Percentiles rank a stretch among this genome's conserved stretches.
Evolutionary conservation across 2,113 vertebrate species (phyloP).

Genomic region (Forbesichthys papilliferus): DNA sequence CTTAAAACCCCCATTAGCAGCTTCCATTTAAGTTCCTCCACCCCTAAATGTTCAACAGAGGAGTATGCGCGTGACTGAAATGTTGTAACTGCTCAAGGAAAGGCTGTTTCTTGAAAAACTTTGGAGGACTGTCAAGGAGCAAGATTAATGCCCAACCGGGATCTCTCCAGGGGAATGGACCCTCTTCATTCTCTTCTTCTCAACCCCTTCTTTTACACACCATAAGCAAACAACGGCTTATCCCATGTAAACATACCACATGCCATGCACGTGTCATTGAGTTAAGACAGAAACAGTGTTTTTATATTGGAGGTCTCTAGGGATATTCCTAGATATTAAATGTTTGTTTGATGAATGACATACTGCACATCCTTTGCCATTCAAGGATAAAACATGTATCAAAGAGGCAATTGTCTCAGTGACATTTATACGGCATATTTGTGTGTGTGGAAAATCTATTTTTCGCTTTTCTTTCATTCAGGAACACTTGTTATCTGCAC

Average conservation of each 20-base stretch:
- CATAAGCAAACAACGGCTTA: constrained; percentile 51
- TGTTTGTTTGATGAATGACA: constrained; percentile 18
- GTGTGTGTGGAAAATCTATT: constrained; percentile 14
- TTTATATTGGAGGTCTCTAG: background rate
- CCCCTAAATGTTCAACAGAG: constrained; percentile 48
- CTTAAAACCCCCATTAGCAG: constrained; percentile 21
- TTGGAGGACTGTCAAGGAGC: constrained; percentile 76
- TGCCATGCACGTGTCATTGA: constrained; percentile 30
- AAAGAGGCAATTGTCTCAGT: constrained; percentile 11
- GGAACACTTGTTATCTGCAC: too few species aligned
- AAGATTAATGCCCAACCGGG: constrained; percentile 77
- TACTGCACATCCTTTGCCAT: constrained; percentile 17
- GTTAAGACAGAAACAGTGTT: constrained; percentile 9
- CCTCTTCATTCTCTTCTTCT: constrained; percentile 21
- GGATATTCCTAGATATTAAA: constrained; percentile 27
- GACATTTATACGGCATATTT: background rate
- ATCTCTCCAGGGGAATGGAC: constrained; percentile 68
- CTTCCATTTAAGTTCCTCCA: constrained; percentile 30
- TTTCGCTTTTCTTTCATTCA: background rate
- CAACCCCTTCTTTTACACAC: constrained; percentile 19
- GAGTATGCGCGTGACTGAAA: constrained; percentile 76
- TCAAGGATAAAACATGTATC: constrained; percentile 19
- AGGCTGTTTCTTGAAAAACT: constrained; percentile 79
- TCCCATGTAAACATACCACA: constrained; percentile 47
- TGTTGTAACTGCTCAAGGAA: constrained; percentile 82